These are phyloP conservation scores for Thaumatotibia leucotreta DNA, from an alignment of 1,140 invertebrate genomes.

Conservation along the genomic window DNA sequence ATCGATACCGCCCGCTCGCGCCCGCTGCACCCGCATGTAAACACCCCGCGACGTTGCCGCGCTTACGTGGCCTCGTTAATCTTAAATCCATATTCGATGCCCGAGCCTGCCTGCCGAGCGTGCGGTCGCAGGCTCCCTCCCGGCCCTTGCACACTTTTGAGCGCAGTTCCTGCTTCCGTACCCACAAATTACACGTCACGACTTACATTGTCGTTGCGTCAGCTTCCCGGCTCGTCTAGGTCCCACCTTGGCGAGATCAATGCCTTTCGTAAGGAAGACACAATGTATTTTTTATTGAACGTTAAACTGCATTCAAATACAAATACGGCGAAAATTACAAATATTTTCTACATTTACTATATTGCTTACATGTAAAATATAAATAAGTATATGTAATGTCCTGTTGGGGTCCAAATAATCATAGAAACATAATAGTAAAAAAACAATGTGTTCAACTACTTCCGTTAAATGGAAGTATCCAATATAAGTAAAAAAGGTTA, in stretches of 20 bases:
- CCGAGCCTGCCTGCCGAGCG: conserved; percentile 37
- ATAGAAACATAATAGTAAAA: too few species aligned
- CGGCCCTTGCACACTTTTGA: neutral
- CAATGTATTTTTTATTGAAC: neutral
- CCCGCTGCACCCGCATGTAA: conserved; percentile 57
- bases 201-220: neutral
- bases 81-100: conserved; percentile 64
- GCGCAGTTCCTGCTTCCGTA: neutral
- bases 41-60: conserved; percentile 35
- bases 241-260: neutral
- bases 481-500: too few species aligned
- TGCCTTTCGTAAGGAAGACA: neutral
- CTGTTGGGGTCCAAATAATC: too few species aligned
- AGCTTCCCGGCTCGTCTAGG: neutral
- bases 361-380: too few species aligned
- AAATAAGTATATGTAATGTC: too few species aligned
- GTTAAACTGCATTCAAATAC: too few species aligned
- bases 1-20: conserved; percentile 45
- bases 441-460: too few species aligned
- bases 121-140: conserved; percentile 33
- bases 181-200: neutral
- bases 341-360: too few species aligned
- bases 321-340: too few species aligned
- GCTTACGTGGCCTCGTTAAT: conserved; percentile 63
- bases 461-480: too few species aligned